A percentile compares a stretch with the other conserved stretches of the same genome.
Conservation (phyloP, 2,888 invertebrate genomes). For the Morpho helenor region DNA sequence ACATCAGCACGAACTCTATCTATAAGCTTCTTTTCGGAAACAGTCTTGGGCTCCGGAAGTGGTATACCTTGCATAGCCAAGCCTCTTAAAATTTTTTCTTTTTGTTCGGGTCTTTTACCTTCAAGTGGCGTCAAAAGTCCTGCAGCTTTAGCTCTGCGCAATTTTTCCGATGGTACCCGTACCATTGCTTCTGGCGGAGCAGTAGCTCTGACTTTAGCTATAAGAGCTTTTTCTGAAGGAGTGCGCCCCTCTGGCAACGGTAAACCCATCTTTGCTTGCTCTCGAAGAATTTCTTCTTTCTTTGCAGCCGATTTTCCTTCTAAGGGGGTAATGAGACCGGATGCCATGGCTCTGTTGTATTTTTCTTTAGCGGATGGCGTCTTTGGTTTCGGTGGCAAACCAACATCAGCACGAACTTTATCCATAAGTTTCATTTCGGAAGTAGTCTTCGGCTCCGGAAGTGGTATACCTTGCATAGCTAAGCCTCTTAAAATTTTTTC, state of each 20-base stretch:
- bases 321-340: constrained; percentile 37
- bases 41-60: too few species aligned
- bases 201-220: constrained; percentile 24
- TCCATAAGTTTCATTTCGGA: constrained; percentile 31
- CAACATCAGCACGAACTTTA: constrained; percentile 28
- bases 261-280: constrained; percentile 18
- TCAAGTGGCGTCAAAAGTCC: too few species aligned
- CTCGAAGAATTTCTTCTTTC: constrained; percentile 28
- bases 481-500: constrained; percentile 33
- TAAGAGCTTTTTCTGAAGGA: constrained; percentile 33
- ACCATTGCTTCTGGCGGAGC: background rate
- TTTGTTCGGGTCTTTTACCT: too few species aligned
- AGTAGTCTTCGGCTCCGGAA: constrained; percentile 30
- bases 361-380: constrained; percentile 32
- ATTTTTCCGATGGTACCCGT: too few species aligned
- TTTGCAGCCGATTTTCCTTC: constrained; percentile 36
- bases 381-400: constrained; percentile 34
- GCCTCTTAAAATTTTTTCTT: too few species aligned
- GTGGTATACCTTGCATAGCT: constrained; percentile 26
- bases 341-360: constrained; percentile 34
- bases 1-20: too few species aligned
- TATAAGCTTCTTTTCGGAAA: too few species aligned
- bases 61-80: too few species aligned
- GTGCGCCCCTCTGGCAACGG: constrained; percentile 31
- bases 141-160: too few species aligned